Evolutionary conservation across 1,140 invertebrate species (phyloP).

Genomic region (Drosophila grimshawi): DNA sequence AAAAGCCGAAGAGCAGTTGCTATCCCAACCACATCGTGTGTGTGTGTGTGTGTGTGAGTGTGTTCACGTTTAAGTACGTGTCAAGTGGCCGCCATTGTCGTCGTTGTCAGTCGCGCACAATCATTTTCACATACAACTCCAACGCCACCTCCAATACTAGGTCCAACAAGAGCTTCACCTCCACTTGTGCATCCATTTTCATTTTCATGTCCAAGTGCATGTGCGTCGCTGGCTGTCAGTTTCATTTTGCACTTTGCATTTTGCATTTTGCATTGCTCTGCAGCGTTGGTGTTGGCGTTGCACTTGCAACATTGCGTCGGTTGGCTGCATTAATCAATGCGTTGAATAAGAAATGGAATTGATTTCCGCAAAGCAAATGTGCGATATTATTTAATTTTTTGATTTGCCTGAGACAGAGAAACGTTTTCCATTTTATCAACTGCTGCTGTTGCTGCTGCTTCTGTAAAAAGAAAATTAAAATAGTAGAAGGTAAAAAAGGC

Average conservation of each 20-base stretch:
- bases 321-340: slow-evolving; percentile 76
- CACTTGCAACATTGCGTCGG: background rate
- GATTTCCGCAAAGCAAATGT: slow-evolving; percentile 70
- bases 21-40: background rate
- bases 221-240: slow-evolving; percentile 24
- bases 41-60: background rate
- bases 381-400: slow-evolving; percentile 76
- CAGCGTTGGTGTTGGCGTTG: background rate
- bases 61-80: slow-evolving; percentile 62
- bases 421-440: slow-evolving; percentile 44
- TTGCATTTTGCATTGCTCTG: slow-evolving; percentile 26
- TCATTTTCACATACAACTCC: slow-evolving; percentile 6
- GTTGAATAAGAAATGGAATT: slow-evolving; percentile 80
- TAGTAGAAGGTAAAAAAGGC: slow-evolving; percentile 7
- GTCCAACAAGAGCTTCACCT: slow-evolving; percentile 3
- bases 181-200: slow-evolving; percentile 4
- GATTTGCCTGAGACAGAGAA: slow-evolving; percentile 37
- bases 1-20: slow-evolving; percentile 56
- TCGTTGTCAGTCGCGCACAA: slow-evolving; percentile 6
- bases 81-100: slow-evolving; percentile 67
- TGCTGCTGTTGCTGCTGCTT: background rate
- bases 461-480: slow-evolving; percentile 1
- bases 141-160: slow-evolving; percentile 5
- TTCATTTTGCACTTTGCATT: slow-evolving; percentile 57
- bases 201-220: background rate